Evolutionary conservation across 2,797 vertebrate species (phyloP), one percentile per base, ranked within the genome.

Genomic region (Diglossa cyanea): DNA sequence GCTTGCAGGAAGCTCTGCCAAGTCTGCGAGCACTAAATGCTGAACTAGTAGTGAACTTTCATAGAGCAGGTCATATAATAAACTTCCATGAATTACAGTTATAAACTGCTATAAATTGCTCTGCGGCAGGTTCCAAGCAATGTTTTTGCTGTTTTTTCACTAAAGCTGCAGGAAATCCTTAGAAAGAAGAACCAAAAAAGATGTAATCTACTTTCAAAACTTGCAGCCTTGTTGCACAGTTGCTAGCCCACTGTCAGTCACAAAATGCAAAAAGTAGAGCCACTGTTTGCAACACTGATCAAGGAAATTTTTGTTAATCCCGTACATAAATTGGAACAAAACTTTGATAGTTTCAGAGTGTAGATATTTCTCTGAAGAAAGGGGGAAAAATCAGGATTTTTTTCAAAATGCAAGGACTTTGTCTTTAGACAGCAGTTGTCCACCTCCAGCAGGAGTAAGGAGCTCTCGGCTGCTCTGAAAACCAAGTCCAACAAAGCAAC

Each of bases 41-140:
- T 96, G 93, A 95, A 93, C 79, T 90, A 93, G 88, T 82, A 78
- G 42, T 82, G 86, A 95, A 94, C 92, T 82, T 95, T n/a, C 61
- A 91, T 85, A 71, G 63, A 92, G 90, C 2, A 1, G 71, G 63
- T 89, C 90, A 85, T 76, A 68, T 31, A 90, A 95, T 87, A 79
- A 95, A 89, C 35, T 67, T 77, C 42, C 80, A 77, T 71, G 57
- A 89, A 51, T 94, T 95, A 79, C 71, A 42, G 37, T 44, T 74
- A 30, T 58, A 93, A 87, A 60, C 53, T 67, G 74, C 65, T 91
- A 68, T 92, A 93, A 95, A 91, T 95, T 93, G 67, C 77, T 92
- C 51, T 57, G 26, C 0, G 0, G 31, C 74, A 82, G 55, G 60
- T 85, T 92, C 60, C 55, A 78, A 94, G 63, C 86, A 67, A 60